Evolutionary conservation across 2,797 vertebrate genomes (phyloP), one percentile per base, ranked within the genome.

Genomic region (Cossypha heuglini): DNA sequence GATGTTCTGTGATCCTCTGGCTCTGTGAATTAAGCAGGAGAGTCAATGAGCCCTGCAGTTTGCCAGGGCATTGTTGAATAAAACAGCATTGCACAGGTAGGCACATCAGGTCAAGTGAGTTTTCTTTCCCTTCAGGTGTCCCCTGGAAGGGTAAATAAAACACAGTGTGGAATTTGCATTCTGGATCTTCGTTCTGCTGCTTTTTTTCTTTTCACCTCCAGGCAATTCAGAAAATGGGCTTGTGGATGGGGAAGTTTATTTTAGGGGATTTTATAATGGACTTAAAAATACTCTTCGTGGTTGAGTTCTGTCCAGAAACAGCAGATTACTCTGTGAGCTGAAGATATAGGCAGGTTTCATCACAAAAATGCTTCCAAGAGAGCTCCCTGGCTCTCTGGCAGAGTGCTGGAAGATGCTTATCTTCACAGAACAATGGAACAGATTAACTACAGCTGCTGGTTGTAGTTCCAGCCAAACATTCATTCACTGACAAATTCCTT

Each of bases 391-490:
- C 45, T 94, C 68, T 61, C 63, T 95, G 89, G 77, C 73, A 51
- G 35, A 54, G 35, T 40, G 22, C 81, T 83, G 61, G 45, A 35
- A 85, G 92, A 95, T 97, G 54, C 63, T 93, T 91, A 59, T 93
- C 92, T 93, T 67, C 79, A 25, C 51, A 73, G 43, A 89, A 95
- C 68, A 92, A 91, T 91, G 78, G 46, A 42, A 19, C 54, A 94
- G 62, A 95, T 94, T 89, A 87, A 93, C 72, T 88, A 83, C 94
- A 96, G 94, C 91, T 93, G 94, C 68, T 81, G 75, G 67, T 61
- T 85, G 55, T 57, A 72, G 35, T 82, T 93, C 40, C 75, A 93
- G 92, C 84, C 75, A 89, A 89, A 64, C 48, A n/a, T 75, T 84
- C 68, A 91, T 92, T 94, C 92, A 91, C 58, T 87, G 33, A 38